A percentile compares a stretch with the other conserved stretches of the same genome.
Conservation (phyloP, 64 coral and sea anemone species). For the Astreopora myriophthalma region DNA sequence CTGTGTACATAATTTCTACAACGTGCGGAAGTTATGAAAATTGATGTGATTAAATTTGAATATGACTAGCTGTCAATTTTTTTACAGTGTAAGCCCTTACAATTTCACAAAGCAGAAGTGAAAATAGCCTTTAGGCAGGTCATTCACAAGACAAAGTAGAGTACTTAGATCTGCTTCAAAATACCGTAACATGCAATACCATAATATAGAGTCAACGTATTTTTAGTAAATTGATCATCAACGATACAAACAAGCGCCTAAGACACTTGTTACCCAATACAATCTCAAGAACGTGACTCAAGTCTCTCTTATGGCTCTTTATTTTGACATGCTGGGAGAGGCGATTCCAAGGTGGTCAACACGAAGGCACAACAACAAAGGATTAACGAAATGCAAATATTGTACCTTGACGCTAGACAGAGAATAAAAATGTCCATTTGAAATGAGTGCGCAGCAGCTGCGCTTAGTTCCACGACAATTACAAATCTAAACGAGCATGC, state of each 20-base stretch:
- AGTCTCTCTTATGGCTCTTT: not conserved
- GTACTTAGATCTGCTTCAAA: not conserved
- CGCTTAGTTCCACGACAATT: too few species aligned
- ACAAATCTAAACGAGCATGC: not conserved
- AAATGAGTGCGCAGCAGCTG: not conserved
- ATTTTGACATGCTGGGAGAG: not conserved
- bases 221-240: not conserved
- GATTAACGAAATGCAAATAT: constrained; percentile 38
- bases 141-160: not conserved
- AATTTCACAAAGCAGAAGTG: not conserved
- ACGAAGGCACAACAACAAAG: not conserved
- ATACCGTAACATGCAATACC: not conserved
- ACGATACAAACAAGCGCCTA: not conserved
- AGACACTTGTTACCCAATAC: not conserved
- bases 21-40: too few species aligned
- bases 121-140: not conserved
- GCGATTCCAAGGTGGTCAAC: not conserved
- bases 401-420: not conserved
- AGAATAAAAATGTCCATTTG: not conserved
- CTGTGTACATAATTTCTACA: too few species aligned
- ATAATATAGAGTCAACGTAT: not conserved
- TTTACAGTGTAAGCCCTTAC: not conserved
- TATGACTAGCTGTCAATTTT: too few species aligned
- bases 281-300: not conserved
- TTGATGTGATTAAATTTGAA: too few species aligned